phyloP scores from a whole-genome alignment of 2,888 invertebrate genomes.

The Mystacides longicornis region DNA sequence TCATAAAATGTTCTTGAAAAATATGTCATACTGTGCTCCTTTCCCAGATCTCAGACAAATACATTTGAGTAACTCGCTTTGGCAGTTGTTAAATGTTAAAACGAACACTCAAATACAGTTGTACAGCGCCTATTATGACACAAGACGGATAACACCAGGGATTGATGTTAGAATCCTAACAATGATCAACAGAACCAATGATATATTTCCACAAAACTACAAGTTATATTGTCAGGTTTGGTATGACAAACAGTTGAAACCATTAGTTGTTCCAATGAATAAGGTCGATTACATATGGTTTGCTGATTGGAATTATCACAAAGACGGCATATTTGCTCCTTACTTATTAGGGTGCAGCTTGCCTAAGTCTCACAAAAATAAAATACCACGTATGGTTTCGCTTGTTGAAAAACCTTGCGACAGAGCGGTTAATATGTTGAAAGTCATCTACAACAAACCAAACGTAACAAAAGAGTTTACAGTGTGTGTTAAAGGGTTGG shows the following conservation, averaged over 20 bases:
- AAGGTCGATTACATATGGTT: conserved; percentile 94
- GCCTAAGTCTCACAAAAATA: conserved; percentile 64
- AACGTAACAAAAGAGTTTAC: conserved; percentile 72
- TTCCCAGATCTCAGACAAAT: conserved; percentile 6
- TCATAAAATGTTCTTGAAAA: neutral
- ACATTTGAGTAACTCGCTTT: conserved; percentile 1
- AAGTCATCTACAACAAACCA: conserved; percentile 74
- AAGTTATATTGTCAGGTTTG: conserved; percentile 82
- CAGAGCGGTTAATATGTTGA: conserved; percentile 73
- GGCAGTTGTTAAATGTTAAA: conserved; percentile 5
- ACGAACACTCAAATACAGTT: conserved; percentile 2
- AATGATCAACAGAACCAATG: conserved; percentile 81
- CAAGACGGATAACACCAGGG: conserved; percentile 64
- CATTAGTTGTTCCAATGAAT: conserved; percentile 70
- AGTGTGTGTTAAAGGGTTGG: conserved; percentile 88
- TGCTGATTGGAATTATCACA: conserved; percentile 89
- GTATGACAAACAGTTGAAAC: conserved; percentile 78
- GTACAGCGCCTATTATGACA: conserved; percentile 52
- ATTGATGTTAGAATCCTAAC: conserved; percentile 77
- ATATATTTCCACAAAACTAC: conserved; percentile 51
- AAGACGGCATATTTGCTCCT: conserved; percentile 83
- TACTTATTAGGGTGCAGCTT: conserved; percentile 84
- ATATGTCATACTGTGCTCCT: conserved; percentile 5
- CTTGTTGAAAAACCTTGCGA: conserved; percentile 80
- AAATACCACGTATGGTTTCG: conserved; percentile 78